Percentiles rank a stretch among this genome's conserved stretches.
These are phyloP conservation scores for Cavia porcellus DNA, from an alignment of 2,113 vertebrate species.

Conservation along the genomic window DNA sequence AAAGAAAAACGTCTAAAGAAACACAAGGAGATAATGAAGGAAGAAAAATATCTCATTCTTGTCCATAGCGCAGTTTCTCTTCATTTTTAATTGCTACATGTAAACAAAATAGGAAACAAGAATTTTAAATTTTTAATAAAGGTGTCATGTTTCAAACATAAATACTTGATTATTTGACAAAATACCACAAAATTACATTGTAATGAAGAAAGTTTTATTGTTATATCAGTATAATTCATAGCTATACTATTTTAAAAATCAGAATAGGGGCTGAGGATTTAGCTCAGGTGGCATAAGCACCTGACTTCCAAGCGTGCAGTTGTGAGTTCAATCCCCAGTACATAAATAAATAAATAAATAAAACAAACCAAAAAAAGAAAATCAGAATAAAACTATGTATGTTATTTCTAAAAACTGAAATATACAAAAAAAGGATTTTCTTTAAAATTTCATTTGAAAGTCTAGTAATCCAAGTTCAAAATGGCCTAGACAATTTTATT, in stretches of 20 bases:
- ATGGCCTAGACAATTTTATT: not conserved
- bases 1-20: not conserved
- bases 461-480: not conserved
- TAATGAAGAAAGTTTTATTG: not conserved
- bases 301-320: too few relatives aligned
- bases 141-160: not conserved
- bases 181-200: conserved; percentile 33
- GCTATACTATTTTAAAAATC: not conserved
- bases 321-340: too few relatives aligned
- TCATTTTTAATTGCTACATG: not conserved
- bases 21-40: conserved; percentile 19
- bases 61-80: not conserved
- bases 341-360: too few relatives aligned
- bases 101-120: conserved; percentile 12
- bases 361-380: too few relatives aligned
- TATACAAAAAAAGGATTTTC: not conserved
- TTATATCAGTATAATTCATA: not conserved
- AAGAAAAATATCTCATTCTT: not conserved
- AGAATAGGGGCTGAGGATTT: too few relatives aligned
- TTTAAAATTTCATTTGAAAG: conserved; percentile 26
- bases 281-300: too few relatives aligned
- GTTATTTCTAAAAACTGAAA: conserved; percentile 19
- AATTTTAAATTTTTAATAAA: conserved; percentile 46
- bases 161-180: conserved; percentile 38
- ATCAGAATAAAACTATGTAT: conserved; percentile 28